Base-by-base conservation (phyloP, 2,797 vertebrate species). In the Adelosebastes latens region DNA sequence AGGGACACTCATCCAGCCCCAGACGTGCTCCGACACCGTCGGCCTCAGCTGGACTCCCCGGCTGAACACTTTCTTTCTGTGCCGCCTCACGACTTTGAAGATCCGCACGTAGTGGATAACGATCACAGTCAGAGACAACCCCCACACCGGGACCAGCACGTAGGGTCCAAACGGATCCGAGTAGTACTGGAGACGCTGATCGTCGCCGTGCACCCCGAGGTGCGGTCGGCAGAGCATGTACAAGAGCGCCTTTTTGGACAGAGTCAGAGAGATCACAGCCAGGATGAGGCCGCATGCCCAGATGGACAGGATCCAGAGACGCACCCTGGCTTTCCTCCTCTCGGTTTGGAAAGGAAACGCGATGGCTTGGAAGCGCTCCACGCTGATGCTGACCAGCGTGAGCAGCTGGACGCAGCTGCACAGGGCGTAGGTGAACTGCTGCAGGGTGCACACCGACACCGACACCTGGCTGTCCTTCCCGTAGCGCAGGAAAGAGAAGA, bases 331-430 rank as follows among this genome's bases (percentile, higher is more conserved):
- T 22, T 59, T 94, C 49, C 81, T 87, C 14, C 80, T 77, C 16
- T 90, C 81, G 0, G 83, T 85, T 8, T 88, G 89, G 49, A 94
- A 94, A 0, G 93, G 94, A 39, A 93, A 92, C 1, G 91, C 84
- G 52, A 94, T 87, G 61, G 94, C 90, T 9, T 90, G 93, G 85
- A 90, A 94, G 39, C 92, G 87, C 72, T 95, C 94, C 76, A 92
- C 89, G 59, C 93, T 93, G 78, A 95, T 94, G 83, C 92, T 64
- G 79, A 92, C 92, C 81, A 95, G 88, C 3, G 89, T 94, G 46
- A 94, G 88, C 70, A 95, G 87, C 88, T 96, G 94, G 14, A 91
- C 92, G 8, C 92, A 90, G 87, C 93, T 92, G 84, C 93, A 94
- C 70, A 95, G 89, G 1, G 91, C 92, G 13, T 85, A 94, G 18